Percentiles rank a stretch among this genome's conserved stretches.
Conservation (phyloP, 2,113 vertebrate species). For the Fulmarus glacialis region DNA sequence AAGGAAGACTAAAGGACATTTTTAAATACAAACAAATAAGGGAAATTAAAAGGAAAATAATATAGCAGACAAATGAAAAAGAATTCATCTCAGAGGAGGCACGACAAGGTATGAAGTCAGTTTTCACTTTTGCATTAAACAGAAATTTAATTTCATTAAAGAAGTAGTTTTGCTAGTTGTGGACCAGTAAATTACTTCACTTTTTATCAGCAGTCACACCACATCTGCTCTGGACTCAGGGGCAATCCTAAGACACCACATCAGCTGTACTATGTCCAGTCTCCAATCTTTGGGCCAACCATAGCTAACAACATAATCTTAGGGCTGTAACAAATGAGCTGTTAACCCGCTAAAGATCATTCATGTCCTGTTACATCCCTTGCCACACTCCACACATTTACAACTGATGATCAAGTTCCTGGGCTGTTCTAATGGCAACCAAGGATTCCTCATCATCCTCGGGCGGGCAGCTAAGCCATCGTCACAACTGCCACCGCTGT, state of each 20-base stretch:
- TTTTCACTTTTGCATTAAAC: not conserved
- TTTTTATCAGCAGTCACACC: not conserved
- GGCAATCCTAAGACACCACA: not conserved
- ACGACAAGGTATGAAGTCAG: not conserved
- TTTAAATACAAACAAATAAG: not conserved
- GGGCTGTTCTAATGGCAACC: not conserved
- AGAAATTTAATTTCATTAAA: not conserved
- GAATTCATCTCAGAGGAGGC: not conserved
- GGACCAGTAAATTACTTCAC: not conserved
- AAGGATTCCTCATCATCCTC: not conserved
- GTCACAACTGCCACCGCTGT: fast-evolving
- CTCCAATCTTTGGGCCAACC: not conserved
- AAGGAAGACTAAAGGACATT: not conserved
- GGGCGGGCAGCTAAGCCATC: not conserved
- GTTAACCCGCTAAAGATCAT: not conserved
- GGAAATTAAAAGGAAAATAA: not conserved
- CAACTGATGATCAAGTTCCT: not conserved
- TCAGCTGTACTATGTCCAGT: not conserved
- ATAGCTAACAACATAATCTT: not conserved
- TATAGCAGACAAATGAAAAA: not conserved
- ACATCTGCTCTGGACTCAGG: not conserved
- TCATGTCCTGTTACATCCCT: not conserved
- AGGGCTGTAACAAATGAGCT: fast-evolving
- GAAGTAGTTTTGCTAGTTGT: not conserved
- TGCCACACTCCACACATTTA: not conserved